A percentile compares a stretch with the other conserved stretches of the same genome.
These are phyloP conservation scores for Disparrhopalites patrizii DNA, from an alignment of 2,888 invertebrate species.

Conservation along the genomic window DNA sequence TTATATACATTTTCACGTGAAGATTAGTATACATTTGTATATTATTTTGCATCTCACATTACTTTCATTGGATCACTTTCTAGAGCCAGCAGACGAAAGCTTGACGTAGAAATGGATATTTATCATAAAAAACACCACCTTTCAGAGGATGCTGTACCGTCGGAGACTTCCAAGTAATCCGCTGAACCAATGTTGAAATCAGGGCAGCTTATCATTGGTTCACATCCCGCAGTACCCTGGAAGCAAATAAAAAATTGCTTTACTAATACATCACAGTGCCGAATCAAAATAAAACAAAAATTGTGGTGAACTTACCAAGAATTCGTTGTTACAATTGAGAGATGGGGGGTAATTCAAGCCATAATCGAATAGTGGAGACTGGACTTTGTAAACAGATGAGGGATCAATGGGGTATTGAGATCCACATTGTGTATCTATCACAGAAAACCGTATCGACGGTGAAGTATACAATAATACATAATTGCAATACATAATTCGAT, in stretches of 20 bases:
- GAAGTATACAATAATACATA: too few species aligned
- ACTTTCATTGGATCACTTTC: too few species aligned
- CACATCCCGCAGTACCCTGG: constrained; percentile 39
- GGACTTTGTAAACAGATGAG: constrained; percentile 26
- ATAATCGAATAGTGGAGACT: constrained; percentile 29
- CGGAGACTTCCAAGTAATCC: constrained; percentile 39
- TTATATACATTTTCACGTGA: too few species aligned
- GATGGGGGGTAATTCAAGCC: constrained; percentile 28
- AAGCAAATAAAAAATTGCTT: constrained; percentile 5
- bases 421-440: constrained; percentile 39
- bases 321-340: constrained; percentile 35
- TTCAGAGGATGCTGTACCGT: constrained; percentile 34
- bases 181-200: constrained; percentile 34
- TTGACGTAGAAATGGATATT: too few species aligned
- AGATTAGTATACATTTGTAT: too few species aligned
- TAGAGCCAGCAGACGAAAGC: too few species aligned
- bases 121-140: constrained; percentile 26
- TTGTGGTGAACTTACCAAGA: constrained; percentile 34
- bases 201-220: constrained; percentile 34
- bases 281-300: not conserved
- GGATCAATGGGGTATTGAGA: constrained; percentile 26
- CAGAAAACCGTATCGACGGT: too few species aligned
- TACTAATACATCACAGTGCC: not conserved
- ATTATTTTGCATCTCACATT: too few species aligned
- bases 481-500: too few species aligned